A percentile compares a stretch with the other conserved stretches of the same genome.
Conservation (phyloP, 2,888 invertebrate species). For the Phrixothrix hirtus region DNA sequence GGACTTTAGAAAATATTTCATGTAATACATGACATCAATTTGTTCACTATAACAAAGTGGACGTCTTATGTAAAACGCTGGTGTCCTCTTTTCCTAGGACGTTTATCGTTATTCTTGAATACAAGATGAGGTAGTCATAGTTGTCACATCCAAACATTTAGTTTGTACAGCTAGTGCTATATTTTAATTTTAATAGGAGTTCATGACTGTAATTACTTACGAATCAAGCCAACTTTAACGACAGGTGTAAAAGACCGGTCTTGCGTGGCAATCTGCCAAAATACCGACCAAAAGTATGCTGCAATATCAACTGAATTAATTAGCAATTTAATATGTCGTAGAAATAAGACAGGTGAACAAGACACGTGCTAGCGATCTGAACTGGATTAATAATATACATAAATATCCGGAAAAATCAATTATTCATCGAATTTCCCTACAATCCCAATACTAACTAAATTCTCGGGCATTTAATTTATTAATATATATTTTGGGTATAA, state of each 20-base stretch:
- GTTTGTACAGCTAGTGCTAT: constrained; percentile 11
- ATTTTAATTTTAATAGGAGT: constrained; percentile 27
- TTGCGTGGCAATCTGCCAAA: constrained; percentile 39
- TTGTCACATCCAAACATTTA: constrained; percentile 9
- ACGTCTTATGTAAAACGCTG: background rate
- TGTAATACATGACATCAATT: constrained; percentile 11
- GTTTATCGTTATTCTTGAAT: background rate
- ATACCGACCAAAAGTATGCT: constrained; percentile 36
- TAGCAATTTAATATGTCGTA: constrained; percentile 30
- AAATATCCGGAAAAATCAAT: too few species aligned
- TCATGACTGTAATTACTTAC: constrained; percentile 22
- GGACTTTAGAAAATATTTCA: constrained; percentile 10
- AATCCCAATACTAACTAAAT: too few species aligned
- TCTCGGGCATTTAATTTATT: too few species aligned
- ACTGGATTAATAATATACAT: constrained; percentile 21
- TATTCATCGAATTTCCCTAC: too few species aligned
- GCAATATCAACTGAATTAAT: constrained; percentile 31
- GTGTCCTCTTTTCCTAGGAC: background rate
- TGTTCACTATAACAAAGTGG: constrained; percentile 1
- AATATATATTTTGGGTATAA: too few species aligned
- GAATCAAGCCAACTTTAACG: constrained; percentile 31
- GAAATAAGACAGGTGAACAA: constrained; percentile 26
- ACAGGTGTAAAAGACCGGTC: constrained; percentile 40
- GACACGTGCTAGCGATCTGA: constrained; percentile 30
- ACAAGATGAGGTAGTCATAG: constrained; percentile 1